phyloP scores from a whole-genome alignment of 2,888 invertebrate species.

The Microchrysa polita region DNA sequence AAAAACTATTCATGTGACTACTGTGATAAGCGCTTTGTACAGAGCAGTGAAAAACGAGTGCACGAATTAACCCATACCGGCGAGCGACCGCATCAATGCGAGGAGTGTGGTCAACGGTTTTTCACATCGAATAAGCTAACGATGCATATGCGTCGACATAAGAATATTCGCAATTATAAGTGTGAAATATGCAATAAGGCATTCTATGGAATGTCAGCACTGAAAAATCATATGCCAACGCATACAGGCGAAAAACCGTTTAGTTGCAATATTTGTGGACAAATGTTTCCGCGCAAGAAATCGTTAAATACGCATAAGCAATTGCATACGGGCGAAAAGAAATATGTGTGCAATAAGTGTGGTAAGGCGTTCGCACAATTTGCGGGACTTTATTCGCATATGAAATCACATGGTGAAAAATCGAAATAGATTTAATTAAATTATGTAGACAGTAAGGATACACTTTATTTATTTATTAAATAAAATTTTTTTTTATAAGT shows the following conservation, averaged over 20 bases:
- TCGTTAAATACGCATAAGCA: slow-evolving; percentile 59
- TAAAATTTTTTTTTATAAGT: not conserved
- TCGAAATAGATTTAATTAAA: not conserved
- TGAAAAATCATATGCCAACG: slow-evolving; percentile 59
- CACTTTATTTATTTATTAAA: not conserved
- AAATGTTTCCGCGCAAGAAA: slow-evolving; percentile 58
- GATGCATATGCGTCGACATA: slow-evolving; percentile 58
- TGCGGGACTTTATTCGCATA: slow-evolving; percentile 61
- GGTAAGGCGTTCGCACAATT: slow-evolving; percentile 59
- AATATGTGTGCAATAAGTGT: slow-evolving; percentile 60
- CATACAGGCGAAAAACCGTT: slow-evolving; percentile 57
- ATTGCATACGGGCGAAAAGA: slow-evolving; percentile 57
- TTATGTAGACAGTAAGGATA: not conserved
- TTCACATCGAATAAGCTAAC: slow-evolving; percentile 57
- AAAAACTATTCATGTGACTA: slow-evolving; percentile 40
- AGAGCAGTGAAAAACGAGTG: slow-evolving; percentile 55
- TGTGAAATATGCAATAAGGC: slow-evolving; percentile 57
- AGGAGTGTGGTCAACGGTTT: slow-evolving; percentile 58
- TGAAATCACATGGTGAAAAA: slow-evolving; percentile 57
- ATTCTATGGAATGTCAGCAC: slow-evolving; percentile 57
- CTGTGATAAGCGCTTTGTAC: slow-evolving; percentile 57
- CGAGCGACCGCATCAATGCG: slow-evolving; percentile 58
- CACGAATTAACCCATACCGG: slow-evolving; percentile 56
- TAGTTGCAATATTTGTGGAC: slow-evolving; percentile 54
- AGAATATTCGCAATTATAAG: slow-evolving; percentile 57